Percentiles rank a stretch among this genome's conserved stretches.
Evolutionary conservation across 2,797 vertebrate species (phyloP).

Genomic region (Sebastes kiyomatsui): DNA sequence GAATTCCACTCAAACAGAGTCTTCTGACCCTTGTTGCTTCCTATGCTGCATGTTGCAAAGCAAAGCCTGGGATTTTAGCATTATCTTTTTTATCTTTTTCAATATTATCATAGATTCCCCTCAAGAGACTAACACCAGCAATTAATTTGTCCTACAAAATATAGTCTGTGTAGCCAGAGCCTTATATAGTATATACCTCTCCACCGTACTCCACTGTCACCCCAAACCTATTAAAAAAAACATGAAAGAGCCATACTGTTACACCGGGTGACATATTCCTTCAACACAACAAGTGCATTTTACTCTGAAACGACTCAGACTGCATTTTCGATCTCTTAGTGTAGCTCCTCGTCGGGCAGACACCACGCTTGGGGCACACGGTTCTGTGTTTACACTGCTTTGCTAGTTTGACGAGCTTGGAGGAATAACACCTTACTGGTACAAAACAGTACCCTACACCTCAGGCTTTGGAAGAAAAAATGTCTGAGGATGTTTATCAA

Average conservation of each 20-base stretch:
- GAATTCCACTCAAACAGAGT: not conserved
- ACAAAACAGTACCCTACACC: conserved; percentile 24
- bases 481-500: conserved; percentile 28
- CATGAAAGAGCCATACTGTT: conserved; percentile 1
- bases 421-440: conserved; percentile 30
- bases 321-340: conserved; percentile 28
- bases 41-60: not conserved
- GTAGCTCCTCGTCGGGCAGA: conserved; percentile 17
- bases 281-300: conserved; percentile 2
- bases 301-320: conserved; percentile 15
- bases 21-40: not conserved
- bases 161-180: not conserved
- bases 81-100: not conserved
- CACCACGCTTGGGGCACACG: conserved; percentile 15
- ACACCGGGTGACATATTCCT: not conserved
- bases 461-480: conserved; percentile 4
- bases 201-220: not conserved
- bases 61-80: not conserved
- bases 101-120: not conserved
- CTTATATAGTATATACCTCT: not conserved
- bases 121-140: not conserved
- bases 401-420: conserved; percentile 42
- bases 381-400: conserved; percentile 44
- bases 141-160: not conserved
- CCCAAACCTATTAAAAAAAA: conserved; percentile 9